Conservation (phyloP, 2,797 vertebrate species). For the Yasuhikotakia modesta region DNA sequence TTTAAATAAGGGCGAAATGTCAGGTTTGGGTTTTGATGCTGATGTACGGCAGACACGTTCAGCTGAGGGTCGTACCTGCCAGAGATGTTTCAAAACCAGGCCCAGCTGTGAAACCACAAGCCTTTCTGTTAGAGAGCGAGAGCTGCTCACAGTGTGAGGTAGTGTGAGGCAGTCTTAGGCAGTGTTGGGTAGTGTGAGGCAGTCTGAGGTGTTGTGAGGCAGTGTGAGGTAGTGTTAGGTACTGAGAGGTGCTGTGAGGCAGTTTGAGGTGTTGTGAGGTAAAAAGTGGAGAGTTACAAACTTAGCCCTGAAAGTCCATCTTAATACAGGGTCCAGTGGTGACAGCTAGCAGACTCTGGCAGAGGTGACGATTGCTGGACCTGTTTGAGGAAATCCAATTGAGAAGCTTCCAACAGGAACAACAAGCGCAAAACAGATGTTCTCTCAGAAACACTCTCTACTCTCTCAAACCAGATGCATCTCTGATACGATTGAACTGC, state of each 20-base stretch:
- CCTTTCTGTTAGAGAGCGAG: background rate
- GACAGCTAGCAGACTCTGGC: constrained; percentile 98
- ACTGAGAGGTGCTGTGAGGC: constrained; percentile 43
- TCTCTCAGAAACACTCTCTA: constrained; percentile 68
- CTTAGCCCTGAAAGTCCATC: constrained; percentile 99
- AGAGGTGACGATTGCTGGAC: constrained; percentile 96
- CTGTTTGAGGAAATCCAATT: constrained; percentile 99
- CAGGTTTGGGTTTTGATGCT: constrained; percentile 84
- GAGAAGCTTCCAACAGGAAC: constrained; percentile 99
- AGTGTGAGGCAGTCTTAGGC: too few relatives aligned
- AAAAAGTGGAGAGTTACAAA: constrained; percentile 94
- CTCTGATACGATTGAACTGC: too few relatives aligned
- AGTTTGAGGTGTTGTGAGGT: constrained; percentile 87
- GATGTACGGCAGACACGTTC: constrained; percentile 89
- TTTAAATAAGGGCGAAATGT: constrained; percentile 85
- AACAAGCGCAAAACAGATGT: constrained; percentile 97
- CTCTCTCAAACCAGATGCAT: constrained; percentile 51
- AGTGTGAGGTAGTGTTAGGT: too few relatives aligned
- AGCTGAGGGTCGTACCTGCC: too few relatives aligned
- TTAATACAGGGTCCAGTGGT: constrained; percentile 95
- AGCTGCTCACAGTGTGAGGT: too few relatives aligned
- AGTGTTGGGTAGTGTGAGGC: too few relatives aligned
- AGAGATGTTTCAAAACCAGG: constrained; percentile 37
- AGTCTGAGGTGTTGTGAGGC: too few relatives aligned
- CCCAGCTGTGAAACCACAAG: constrained; percentile 35